Percentiles rank a stretch among this genome's conserved stretches.
phyloP scores from a whole-genome alignment of 1,140 invertebrate genomes.

The Bicyclus anynana region DNA sequence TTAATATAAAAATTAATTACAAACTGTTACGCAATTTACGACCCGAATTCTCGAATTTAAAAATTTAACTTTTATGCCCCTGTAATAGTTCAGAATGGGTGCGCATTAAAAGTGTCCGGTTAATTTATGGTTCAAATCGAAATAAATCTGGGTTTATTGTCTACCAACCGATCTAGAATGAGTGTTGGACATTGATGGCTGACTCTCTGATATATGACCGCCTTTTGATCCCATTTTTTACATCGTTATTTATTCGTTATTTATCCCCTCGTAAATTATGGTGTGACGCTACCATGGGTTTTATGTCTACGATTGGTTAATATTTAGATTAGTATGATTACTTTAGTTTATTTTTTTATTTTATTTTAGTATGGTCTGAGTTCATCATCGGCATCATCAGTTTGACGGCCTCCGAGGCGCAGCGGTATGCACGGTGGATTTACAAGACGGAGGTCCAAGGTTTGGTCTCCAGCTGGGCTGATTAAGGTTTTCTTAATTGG shows the following conservation, averaged over 20 bases:
- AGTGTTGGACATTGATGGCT: constrained; percentile 47
- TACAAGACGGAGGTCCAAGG: too few relatives aligned
- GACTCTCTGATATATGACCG: constrained; percentile 45
- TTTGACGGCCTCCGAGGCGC: too few relatives aligned
- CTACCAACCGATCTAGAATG: constrained; percentile 39
- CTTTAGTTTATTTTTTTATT: not conserved
- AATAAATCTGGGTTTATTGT: constrained; percentile 50
- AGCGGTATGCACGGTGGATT: too few relatives aligned
- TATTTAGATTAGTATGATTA: constrained; percentile 2
- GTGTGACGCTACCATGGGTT: constrained; percentile 11
- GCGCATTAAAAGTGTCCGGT: constrained; percentile 55
- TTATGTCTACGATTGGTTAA: constrained; percentile 2
- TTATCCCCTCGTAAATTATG: constrained; percentile 36
- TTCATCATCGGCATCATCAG: too few relatives aligned
- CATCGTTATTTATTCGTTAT: constrained; percentile 39
- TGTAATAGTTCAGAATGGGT: constrained; percentile 65
- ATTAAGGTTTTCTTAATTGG: too few relatives aligned
- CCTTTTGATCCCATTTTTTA: constrained; percentile 59
- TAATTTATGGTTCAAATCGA: constrained; percentile 45
- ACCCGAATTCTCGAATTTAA: constrained; percentile 33
- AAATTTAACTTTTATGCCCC: constrained; percentile 44
- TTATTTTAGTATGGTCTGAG: too few relatives aligned
- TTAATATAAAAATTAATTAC: constrained; percentile 1
- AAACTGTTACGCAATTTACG: constrained; percentile 29
- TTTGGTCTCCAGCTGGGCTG: too few relatives aligned